Conservation (phyloP, 2,888 invertebrate species). For the Gymnosoma rotundatum region DNA sequence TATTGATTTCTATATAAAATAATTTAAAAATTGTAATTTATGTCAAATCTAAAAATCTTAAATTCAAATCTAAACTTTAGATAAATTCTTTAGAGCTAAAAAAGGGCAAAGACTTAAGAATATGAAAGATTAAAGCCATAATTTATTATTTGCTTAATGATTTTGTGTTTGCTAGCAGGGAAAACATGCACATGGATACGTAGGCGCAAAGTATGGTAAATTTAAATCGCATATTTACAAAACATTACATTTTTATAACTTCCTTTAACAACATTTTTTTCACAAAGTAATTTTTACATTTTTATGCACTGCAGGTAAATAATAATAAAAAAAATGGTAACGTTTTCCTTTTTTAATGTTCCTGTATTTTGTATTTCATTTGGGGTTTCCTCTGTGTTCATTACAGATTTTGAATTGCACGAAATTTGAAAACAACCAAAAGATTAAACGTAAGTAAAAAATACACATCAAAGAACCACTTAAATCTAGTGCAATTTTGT, state of each 20-base stretch:
- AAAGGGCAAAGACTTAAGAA: too few species aligned
- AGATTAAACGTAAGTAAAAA: conserved; percentile 30
- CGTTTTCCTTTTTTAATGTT: conserved; percentile 25
- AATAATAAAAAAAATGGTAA: conserved; percentile 23
- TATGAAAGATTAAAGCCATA: too few species aligned
- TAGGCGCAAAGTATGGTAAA: not conserved
- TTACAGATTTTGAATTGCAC: conserved; percentile 64
- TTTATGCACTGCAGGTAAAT: conserved; percentile 41
- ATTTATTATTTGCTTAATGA: too few species aligned
- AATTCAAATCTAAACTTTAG: too few species aligned
- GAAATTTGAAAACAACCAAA: conserved; percentile 63
- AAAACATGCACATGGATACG: not conserved
- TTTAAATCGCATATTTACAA: conserved; percentile 46
- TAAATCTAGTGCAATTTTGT: conserved; percentile 62
- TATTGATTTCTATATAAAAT: too few species aligned
- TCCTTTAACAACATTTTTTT: conserved; percentile 37
- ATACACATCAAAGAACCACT: conserved; percentile 32
- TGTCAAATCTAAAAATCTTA: too few species aligned
- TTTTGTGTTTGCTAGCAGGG: too few species aligned
- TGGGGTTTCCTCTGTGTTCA: conserved; percentile 48
- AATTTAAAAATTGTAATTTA: too few species aligned
- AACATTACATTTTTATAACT: conserved; percentile 65
- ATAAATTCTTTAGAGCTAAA: too few species aligned
- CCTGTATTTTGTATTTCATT: not conserved
- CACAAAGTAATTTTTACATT: conserved; percentile 5